These are phyloP conservation scores for Meganola albula DNA, from an alignment of 2,888 invertebrate genomes.

Conservation along the genomic window DNA sequence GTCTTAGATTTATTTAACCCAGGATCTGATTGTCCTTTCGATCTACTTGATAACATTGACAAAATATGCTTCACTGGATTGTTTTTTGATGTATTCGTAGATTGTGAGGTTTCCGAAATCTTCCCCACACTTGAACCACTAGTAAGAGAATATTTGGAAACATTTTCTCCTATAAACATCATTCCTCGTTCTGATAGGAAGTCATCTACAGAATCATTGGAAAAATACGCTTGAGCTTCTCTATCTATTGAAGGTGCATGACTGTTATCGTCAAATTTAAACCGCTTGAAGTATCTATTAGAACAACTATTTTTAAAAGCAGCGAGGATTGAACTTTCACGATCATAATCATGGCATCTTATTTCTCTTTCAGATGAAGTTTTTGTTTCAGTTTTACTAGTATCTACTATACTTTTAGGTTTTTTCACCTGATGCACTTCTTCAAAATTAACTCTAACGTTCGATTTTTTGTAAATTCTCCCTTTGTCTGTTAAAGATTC, in stretches of 20 bases:
- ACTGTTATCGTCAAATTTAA: too few relatives aligned
- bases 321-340: slow-evolving; percentile 9
- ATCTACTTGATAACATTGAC: slow-evolving; percentile 40
- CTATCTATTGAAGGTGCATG: slow-evolving; percentile 44
- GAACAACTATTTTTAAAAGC: slow-evolving; percentile 5
- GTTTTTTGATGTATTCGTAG: slow-evolving; percentile 57
- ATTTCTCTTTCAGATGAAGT: slow-evolving; percentile 49
- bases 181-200: slow-evolving; percentile 53
- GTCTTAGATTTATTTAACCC: slow-evolving; percentile 34
- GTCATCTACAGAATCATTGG: slow-evolving; percentile 63
- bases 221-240: slow-evolving; percentile 51
- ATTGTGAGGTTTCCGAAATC: slow-evolving; percentile 30
- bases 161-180: slow-evolving; percentile 41
- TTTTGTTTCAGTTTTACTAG: slow-evolving; percentile 7
- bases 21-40: slow-evolving; percentile 46
- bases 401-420: slow-evolving; percentile 1
- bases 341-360: slow-evolving; percentile 44
- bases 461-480: neutral
- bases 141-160: slow-evolving; percentile 46
- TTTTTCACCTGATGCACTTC: slow-evolving; percentile 16
- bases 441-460: slow-evolving; percentile 19
- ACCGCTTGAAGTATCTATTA: slow-evolving; percentile 2
- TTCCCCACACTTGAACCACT: slow-evolving; percentile 33
- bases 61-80: slow-evolving; percentile 48
- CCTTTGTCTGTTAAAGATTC: slow-evolving; percentile 10